phyloP scores from a whole-genome alignment of 2,888 invertebrate genomes.

The Cerastoderma edule region DNA sequence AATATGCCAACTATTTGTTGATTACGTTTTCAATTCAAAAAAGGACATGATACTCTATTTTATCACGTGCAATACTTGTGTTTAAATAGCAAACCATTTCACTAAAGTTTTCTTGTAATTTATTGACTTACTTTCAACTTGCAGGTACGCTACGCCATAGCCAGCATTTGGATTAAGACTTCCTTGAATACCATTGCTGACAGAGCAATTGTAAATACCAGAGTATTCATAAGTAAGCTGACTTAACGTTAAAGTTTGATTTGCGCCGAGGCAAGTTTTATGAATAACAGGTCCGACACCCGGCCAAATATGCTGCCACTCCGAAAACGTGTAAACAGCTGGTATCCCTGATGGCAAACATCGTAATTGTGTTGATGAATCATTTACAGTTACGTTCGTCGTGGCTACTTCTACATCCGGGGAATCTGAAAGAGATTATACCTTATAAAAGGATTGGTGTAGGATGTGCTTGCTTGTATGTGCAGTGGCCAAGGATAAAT shows the following conservation, averaged over 20 bases:
- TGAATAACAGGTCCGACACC: background rate
- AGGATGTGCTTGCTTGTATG: too few relatives aligned
- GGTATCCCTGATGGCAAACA: background rate
- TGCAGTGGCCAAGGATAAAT: too few relatives aligned
- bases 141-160: background rate
- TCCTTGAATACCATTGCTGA: background rate
- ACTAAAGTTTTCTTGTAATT: too few relatives aligned
- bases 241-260: background rate
- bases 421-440: background rate
- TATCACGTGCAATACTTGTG: too few relatives aligned
- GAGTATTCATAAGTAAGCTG: background rate
- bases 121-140: background rate
- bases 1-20: too few relatives aligned
- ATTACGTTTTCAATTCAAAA: too few relatives aligned
- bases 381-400: background rate
- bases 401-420: background rate
- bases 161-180: background rate
- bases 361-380: background rate
- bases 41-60: too few relatives aligned
- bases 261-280: background rate
- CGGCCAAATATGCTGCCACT: background rate
- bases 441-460: too few relatives aligned
- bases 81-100: too few relatives aligned
- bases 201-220: background rate
- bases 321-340: background rate